Base-by-base conservation (phyloP, 2,888 invertebrate species). In the Zeuzera pyrina region DNA sequence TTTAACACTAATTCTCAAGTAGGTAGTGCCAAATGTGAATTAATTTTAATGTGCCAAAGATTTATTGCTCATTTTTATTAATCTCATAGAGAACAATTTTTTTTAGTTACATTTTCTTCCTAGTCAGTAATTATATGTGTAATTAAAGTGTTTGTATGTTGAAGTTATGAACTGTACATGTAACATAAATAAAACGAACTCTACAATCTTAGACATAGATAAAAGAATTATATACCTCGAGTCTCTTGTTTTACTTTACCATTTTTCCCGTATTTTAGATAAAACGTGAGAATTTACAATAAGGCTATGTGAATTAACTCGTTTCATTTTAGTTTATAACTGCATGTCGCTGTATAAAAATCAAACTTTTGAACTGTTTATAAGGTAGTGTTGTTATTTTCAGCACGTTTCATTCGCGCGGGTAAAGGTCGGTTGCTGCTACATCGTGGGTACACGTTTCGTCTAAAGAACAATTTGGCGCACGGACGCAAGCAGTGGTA, bases 401-500 rank as follows among this genome's bases (percentile, higher is more conserved):
- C 52, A 83, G 83, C 81, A 28, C 78, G 81, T 45, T 83, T 83
- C 63, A 83, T 83, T 43, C 76, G 81, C 37, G 81, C 83, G 16
- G 81, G 83, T 36, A 81, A 81, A 40, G 81, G 81, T 4, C 68
- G 81, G 2, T 62, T 84, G 41, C 61, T 84, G 27, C 61, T 83
- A 32, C 79, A 81, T 39, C 74, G 78, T 41, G 81, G 83, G 21
- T 84, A 83, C 57, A 84, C 83, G 16, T 84, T 83, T 52, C 77
- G 81, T 29, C 57, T 83, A 55, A 83, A 84, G 62, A 84, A 83
- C 49, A 79, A 81, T 44, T 49, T 81, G 60, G 81, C 81, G n/a
- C 81, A 81, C 45, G 79, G 83, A 2, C 70, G 81, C 45, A 84
- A 83, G 62, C 81, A 83, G 49, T 83, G 81, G 83, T 81, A 83